These are phyloP conservation scores for Scalopus aquaticus DNA, from an alignment of 2,113 vertebrate species.

Conservation along the genomic window DNA sequence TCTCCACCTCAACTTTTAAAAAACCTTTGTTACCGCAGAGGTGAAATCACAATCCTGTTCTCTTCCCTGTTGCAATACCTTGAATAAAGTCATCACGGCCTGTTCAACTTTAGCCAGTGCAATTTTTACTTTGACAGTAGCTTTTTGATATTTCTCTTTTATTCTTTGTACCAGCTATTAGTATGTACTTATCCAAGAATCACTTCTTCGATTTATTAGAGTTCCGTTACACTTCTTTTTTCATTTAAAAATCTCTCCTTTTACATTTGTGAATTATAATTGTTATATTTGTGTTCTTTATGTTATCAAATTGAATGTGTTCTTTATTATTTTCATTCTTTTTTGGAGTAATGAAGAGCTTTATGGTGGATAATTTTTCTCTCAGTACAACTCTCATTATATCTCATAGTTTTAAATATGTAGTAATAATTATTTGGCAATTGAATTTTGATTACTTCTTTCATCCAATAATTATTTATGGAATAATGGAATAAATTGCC, in stretches of 20 bases:
- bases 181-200: not conserved
- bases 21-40: not conserved
- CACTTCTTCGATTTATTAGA: not conserved
- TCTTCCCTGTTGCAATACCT: not conserved
- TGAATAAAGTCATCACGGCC: not conserved
- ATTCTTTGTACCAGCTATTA: not conserved
- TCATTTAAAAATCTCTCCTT: constrained; percentile 28
- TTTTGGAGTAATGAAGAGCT: not conserved
- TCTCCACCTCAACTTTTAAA: not conserved
- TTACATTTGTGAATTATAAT: not conserved
- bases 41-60: not conserved
- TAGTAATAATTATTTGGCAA: not conserved
- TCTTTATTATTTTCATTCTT: not conserved
- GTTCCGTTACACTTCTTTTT: not conserved
- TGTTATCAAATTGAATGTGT: not conserved
- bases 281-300: not conserved
- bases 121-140: not conserved
- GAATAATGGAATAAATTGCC: not conserved
- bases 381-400: not conserved
- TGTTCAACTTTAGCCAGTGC: not conserved
- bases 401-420: not conserved
- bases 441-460: not conserved
- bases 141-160: not conserved
- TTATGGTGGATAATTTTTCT: not conserved
- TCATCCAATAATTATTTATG: not conserved